Evolutionary conservation across 2,797 vertebrate species (phyloP), one percentile per base, ranked within the genome.

Genomic region (Sebastes melanostomus): DNA sequence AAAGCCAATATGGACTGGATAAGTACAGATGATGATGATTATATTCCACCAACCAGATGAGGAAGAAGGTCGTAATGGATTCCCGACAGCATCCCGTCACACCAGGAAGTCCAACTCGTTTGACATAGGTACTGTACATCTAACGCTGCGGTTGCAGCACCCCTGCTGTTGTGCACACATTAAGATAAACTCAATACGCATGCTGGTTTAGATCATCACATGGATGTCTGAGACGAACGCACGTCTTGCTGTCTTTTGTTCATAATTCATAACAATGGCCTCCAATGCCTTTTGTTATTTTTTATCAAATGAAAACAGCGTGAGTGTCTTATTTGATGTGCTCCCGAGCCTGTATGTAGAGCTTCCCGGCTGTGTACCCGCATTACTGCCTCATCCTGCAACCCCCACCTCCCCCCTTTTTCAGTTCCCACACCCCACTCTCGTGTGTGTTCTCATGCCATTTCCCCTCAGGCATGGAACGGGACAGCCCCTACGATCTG

Each of bases 91-190:
- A 32, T 95, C 95, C 29, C 95, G 94, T 84, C 92, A 94, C 85
- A 96, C 96, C 74, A 95, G 95, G 80, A 96, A 96, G 88, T 95
- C 97, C 30, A 95, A 93, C 93, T 97, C 97, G 2, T 97, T 96
- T 75, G 97, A 97, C 91, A 96, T 91, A 92, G 95, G 95, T 95
- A 92, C 79, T 65, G 83, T 70, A 72, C 36, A 69, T 75, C 24
- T 50, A 25, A 56, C 18, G 8, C 8, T 82, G 60, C 60, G 12
- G 72, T 29, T 38, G 24, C 59, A 42, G 59, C 75, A 6, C 34
- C 60, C 32, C 68, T 58, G 36, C 75, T 78, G 58, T 16, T 74
- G 11, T 42, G 16, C 29, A 32, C 66, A 58, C 27, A 56, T 36
- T 66, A 58, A 20, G 30, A 46, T 12, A 20, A 29, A 29, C 18